Evolutionary conservation across 2,888 invertebrate species (phyloP).

Genomic region (Octodonta nipae): DNA sequence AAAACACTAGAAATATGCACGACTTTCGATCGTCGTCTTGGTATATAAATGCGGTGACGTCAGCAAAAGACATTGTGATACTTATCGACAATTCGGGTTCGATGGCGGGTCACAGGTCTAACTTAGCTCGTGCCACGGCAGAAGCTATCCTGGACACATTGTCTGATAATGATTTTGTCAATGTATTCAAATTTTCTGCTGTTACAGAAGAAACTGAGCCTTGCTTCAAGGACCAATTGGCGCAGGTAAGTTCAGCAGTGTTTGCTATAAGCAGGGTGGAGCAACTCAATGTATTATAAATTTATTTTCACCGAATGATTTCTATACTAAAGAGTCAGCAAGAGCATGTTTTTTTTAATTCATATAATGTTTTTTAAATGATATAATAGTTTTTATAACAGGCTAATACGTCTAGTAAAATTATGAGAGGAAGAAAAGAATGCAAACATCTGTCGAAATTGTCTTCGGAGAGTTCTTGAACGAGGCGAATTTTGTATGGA

Average conservation of each 20-base stretch:
- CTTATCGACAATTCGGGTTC: constrained; percentile 84
- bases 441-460: too few relatives aligned
- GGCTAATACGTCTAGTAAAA: too few relatives aligned
- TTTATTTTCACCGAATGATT: too few relatives aligned
- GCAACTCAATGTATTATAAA: too few relatives aligned
- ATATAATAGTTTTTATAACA: too few relatives aligned
- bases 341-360: constrained; percentile 3
- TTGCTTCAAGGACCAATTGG: constrained; percentile 81
- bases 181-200: constrained; percentile 82
- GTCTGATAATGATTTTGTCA: constrained; percentile 93
- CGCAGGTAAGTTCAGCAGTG: constrained; percentile 48
- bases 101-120: constrained; percentile 70
- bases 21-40: constrained; percentile 89
- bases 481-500: too few relatives aligned
- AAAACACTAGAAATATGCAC: constrained; percentile 72
- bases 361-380: constrained; percentile 2
- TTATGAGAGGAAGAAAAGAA: too few relatives aligned
- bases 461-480: too few relatives aligned
- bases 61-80: constrained; percentile 92
- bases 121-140: constrained; percentile 78
- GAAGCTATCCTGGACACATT: constrained; percentile 84
- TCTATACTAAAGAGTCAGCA: too few relatives aligned
- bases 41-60: constrained; percentile 95
- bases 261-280: too few relatives aligned
- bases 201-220: constrained; percentile 69